Evolutionary conservation across 2,113 vertebrate species (phyloP).

Genomic region (Psephotus haematonotus): DNA sequence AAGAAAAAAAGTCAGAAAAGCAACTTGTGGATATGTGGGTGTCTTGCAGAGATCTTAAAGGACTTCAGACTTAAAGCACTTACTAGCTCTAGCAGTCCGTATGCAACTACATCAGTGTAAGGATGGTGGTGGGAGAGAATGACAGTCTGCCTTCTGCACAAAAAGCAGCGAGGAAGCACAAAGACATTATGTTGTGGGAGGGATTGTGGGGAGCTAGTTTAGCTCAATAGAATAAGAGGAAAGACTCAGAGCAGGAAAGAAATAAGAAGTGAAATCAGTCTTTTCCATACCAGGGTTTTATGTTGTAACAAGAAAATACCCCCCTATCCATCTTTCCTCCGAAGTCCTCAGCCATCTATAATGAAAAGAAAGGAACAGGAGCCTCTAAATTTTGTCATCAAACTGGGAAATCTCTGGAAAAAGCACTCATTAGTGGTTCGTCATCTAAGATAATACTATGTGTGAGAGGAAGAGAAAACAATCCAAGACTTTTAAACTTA

Average conservation of each 20-base stretch:
- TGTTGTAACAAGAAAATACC: neutral
- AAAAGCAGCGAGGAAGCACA: neutral
- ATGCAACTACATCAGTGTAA: neutral
- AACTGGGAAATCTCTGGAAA: neutral
- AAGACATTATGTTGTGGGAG: neutral
- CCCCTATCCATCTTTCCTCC: rapidly evolving
- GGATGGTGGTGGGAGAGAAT: neutral
- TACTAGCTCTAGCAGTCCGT: neutral
- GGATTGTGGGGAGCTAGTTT: neutral
- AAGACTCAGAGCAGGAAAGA: neutral
- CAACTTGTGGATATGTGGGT: neutral
- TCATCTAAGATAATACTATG: neutral
- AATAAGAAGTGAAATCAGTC: neutral
- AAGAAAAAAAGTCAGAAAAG: neutral
- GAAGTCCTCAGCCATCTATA: neutral
- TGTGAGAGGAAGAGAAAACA: neutral
- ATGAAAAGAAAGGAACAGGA: neutral
- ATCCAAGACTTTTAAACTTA: neutral
- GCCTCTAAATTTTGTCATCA: neutral
- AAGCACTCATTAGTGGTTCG: neutral
- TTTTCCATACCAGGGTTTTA: neutral
- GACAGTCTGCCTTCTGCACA: neutral
- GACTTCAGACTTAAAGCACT: neutral
- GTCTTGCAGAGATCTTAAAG: neutral
- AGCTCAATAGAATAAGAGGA: neutral